Base-by-base conservation (phyloP, 2,113 vertebrate genomes). In the Oophaga pumilio region DNA sequence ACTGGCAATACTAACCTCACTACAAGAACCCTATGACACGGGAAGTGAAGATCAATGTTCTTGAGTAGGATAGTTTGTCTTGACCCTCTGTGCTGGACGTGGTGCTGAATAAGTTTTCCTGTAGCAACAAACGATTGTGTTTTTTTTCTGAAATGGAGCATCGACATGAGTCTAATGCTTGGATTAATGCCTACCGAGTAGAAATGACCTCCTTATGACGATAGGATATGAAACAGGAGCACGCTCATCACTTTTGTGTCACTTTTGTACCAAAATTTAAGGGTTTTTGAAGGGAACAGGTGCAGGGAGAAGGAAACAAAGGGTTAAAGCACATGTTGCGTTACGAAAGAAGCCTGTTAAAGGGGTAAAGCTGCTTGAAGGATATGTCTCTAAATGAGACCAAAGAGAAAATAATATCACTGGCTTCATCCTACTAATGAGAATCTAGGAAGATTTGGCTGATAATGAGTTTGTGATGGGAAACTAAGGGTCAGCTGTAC, bases 401-500 rank as follows among this genome's bases (percentile, higher is more conserved):
- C 24, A 64, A 1, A 69, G 66, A n/a, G 52, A 9, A 68, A n/a
- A 86, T 78, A 2, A 69, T 24, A 78, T 86, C 76, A 79, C 24
- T 86, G 74, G 78, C 22, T 52, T 57, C 53, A 64, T 26, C 8
- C 76, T 66, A 26, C 4, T 86, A 53, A 77, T 77, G 43, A 86
- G 85, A 86, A 60, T 79, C 79, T 68, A 33, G 60, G 60, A 50
- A 60, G 28, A 78, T 28, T 79, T 33, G n/a, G 22, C 10, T 78
- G 33, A 50, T 74, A 50, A 74, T 74, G 59, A 69, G 50, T 79
- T 79, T 86, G 17, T 68, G 43, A 52, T 52, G 50, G 49, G 28
- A 20, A 57, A 85, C 1, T 28, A 12, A 74, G 52, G 66, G 81
- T 15, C 53, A 78, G 76, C 50, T 26, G 20, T 56, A 53, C 56